Evolutionary conservation across 1,140 invertebrate genomes (phyloP).

Genomic region (Bursaphelenchus mucronatus): DNA sequence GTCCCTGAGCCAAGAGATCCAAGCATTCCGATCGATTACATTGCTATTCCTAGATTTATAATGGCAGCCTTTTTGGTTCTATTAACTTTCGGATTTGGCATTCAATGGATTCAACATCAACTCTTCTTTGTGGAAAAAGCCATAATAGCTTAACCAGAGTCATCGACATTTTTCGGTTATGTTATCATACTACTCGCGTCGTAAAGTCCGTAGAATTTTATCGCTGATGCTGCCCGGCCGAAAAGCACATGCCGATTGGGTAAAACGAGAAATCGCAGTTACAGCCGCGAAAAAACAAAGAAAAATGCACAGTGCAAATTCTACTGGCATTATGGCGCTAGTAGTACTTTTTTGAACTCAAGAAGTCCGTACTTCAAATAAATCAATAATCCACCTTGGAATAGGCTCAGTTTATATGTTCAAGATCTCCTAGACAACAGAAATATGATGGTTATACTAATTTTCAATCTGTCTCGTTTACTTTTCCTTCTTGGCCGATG

Average conservation of each 20-base stretch:
- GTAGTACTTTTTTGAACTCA: neutral
- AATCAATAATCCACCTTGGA: neutral
- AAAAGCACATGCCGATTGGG: no score
- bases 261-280: constrained; percentile 29
- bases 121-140: constrained; percentile 13
- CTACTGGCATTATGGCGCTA: no score
- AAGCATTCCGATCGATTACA: constrained; percentile 25
- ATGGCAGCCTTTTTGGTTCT: constrained; percentile 17
- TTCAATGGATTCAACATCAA: constrained; percentile 16
- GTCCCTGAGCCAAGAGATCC: neutral
- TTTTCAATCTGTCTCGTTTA: neutral
- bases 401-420: neutral
- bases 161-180: no score
- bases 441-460: neutral
- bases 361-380: no score
- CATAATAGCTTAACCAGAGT: no score
- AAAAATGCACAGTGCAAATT: no score
- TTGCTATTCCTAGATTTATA: constrained; percentile 25
- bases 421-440: neutral
- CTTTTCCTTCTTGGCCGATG: constrained; percentile 34
- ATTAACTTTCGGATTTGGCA: constrained; percentile 7
- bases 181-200: neutral
- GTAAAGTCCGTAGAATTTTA: no score
- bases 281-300: constrained; percentile 4
- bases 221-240: no score